These are phyloP conservation scores for Ophion costatus DNA, from an alignment of 2,888 invertebrate species.

Conservation along the genomic window DNA sequence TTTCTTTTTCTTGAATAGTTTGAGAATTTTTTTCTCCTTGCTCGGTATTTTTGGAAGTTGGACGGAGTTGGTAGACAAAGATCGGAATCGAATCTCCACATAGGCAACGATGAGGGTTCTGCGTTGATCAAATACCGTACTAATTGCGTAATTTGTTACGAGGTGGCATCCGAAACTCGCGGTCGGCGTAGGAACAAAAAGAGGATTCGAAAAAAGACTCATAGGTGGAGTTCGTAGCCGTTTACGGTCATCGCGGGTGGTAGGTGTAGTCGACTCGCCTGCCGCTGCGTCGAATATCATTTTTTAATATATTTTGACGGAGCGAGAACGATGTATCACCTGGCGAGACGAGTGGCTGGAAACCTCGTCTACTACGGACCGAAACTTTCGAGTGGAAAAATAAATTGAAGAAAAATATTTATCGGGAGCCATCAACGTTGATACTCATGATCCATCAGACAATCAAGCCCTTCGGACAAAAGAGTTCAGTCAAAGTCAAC, in stretches of 20 bases:
- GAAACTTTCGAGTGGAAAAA: slow-evolving; percentile 11
- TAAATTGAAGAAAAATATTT: not conserved
- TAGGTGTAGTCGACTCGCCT: slow-evolving; percentile 39
- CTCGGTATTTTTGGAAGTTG: not conserved
- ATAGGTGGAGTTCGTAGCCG: not conserved
- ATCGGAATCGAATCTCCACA: no score
- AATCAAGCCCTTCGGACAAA: not conserved
- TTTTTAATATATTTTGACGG: slow-evolving; percentile 58
- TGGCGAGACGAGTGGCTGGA: not conserved
- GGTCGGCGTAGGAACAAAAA: slow-evolving; percentile 20
- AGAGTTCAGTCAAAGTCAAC: not conserved
- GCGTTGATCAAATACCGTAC: slow-evolving; percentile 77
- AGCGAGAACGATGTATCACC: slow-evolving; percentile 53
- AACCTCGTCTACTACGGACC: slow-evolving; percentile 32
- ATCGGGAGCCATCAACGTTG: not conserved
- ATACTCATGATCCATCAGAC: not conserved
- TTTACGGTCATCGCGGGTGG: slow-evolving; percentile 54
- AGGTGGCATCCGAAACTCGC: slow-evolving; percentile 34
- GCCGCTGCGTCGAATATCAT: slow-evolving; percentile 49
- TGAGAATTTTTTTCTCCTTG: not conserved
- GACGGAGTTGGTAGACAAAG: no score
- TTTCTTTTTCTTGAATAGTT: no score
- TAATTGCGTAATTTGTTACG: slow-evolving; percentile 80
- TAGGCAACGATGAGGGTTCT: not conserved
- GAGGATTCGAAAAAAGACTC: not conserved